phyloP scores from a whole-genome alignment of 1,140 invertebrate genomes.

The Halesus radiatus region DNA sequence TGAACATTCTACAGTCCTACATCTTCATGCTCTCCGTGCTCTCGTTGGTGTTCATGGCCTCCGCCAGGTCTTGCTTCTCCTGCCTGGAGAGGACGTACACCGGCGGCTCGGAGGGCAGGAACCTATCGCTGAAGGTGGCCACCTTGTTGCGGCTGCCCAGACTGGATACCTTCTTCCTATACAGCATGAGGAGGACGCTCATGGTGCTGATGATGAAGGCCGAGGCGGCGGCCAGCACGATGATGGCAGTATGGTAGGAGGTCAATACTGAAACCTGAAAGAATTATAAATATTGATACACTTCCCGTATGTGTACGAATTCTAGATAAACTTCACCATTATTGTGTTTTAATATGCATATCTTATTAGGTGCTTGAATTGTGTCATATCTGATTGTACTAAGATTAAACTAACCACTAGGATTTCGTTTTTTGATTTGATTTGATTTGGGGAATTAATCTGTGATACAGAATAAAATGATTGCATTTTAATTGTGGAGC shows the following conservation, averaged over 20 bases:
- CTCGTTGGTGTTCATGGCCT: conserved; percentile 49
- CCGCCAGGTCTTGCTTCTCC: conserved; percentile 58
- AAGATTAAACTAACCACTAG: too few relatives aligned
- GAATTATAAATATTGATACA: not conserved
- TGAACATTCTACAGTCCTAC: not conserved
- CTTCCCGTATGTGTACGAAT: too few relatives aligned
- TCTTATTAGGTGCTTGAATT: too few relatives aligned
- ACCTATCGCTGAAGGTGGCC: conserved; percentile 69
- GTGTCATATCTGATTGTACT: too few relatives aligned
- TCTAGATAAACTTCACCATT: too few relatives aligned
- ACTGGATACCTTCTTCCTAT: conserved; percentile 72
- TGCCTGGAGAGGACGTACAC: conserved; percentile 73
- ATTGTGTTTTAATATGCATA: too few relatives aligned
- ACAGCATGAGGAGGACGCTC: conserved; percentile 77
- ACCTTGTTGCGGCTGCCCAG: conserved; percentile 69
- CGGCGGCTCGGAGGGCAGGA: conserved; percentile 69
- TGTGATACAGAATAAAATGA: too few relatives aligned
- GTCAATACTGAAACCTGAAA: conserved; percentile 73
- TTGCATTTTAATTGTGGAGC: too few relatives aligned
- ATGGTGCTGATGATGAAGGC: conserved; percentile 81
- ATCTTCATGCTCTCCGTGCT: conserved; percentile 19
- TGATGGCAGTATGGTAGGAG: conserved; percentile 79
- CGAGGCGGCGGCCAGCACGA: conserved; percentile 78
- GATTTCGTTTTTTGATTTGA: too few relatives aligned
- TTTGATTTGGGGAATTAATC: too few relatives aligned